Evolutionary conservation across 2,888 invertebrate genomes (phyloP).

Genomic region (Danaus chrysippus): DNA sequence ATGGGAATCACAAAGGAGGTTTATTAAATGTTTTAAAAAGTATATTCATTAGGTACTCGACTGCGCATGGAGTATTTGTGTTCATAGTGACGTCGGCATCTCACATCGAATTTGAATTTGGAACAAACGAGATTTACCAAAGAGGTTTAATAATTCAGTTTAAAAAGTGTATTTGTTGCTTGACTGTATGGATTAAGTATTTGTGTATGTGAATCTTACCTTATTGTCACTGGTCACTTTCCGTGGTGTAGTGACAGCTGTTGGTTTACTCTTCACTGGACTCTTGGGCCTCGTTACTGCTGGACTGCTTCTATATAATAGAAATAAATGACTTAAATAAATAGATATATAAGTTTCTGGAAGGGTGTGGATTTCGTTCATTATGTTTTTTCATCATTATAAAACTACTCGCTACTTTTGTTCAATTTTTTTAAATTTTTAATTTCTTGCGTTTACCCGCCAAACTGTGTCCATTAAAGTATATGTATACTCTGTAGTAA

Average conservation of each 20-base stretch:
- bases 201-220: constrained; percentile 43
- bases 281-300: constrained; percentile 33
- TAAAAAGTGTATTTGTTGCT: no score
- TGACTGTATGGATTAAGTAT: no score
- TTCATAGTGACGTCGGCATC: not conserved
- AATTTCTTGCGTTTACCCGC: no score
- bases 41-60: no score
- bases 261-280: constrained; percentile 36
- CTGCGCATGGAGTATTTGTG: no score
- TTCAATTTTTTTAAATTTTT: no score
- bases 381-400: no score
- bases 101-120: constrained; percentile 8
- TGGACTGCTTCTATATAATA: constrained; percentile 34
- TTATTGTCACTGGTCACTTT: constrained; percentile 52
- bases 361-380: not conserved
- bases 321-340: not conserved
- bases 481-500: no score
- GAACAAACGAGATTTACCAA: not conserved
- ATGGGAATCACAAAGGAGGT: not conserved
- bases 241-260: constrained; percentile 39
- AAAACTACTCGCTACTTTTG: no score
- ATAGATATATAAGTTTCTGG: not conserved
- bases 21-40: not conserved
- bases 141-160: not conserved
- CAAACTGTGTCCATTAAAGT: no score